Evolutionary conservation across 2,797 vertebrate genomes (phyloP), one percentile per base, ranked within the genome.

Genomic region (Lateolabrax maculatus): DNA sequence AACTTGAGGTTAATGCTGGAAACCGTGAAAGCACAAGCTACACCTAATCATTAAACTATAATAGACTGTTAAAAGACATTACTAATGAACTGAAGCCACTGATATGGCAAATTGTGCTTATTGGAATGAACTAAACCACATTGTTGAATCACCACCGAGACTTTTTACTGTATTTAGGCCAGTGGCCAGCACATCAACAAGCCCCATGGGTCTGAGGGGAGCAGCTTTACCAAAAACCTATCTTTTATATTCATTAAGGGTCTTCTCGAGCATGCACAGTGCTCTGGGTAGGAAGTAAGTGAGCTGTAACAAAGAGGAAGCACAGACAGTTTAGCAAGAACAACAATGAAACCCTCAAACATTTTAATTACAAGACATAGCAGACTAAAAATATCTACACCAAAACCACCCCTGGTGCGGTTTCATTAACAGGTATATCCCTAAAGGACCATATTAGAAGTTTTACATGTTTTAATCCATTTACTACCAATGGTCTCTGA

Each of bases 181-280:
- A 57, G 46, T 64, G 60, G 78, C 65, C 75, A 63, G 58, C 9
- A 66, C 31, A n/a, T 60, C 70, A 65, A 51, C 67, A 77, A 51
- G 69, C 65, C 75, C 71, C 55, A 34, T 51, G 76, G 61, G 56
- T 48, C 71, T 19, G 64, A 81, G 37, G 49, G 60, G 43, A 63
- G 61, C 34, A 71, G 62, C 57, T 72, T 77, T 60, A 49, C 39
- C 36, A 68, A 71, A 85, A 79, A 44, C 34, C 31, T 77, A 46
- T 86, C 66, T 71, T 78, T 87, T 83, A 75, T 73, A 80, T 78
- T 73, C 62, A 85, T 85, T 85, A 85, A 61, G 55, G 51, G 48
- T 71, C 49, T 72, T 63, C 29, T 43, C 0, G 46, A 77, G 67
- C 65, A 44, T 44, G 67, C 71, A 80, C 2, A 13, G 58, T 21